Conservation (phyloP, 1,140 invertebrate genomes). For the Cylas formicarius region DNA sequence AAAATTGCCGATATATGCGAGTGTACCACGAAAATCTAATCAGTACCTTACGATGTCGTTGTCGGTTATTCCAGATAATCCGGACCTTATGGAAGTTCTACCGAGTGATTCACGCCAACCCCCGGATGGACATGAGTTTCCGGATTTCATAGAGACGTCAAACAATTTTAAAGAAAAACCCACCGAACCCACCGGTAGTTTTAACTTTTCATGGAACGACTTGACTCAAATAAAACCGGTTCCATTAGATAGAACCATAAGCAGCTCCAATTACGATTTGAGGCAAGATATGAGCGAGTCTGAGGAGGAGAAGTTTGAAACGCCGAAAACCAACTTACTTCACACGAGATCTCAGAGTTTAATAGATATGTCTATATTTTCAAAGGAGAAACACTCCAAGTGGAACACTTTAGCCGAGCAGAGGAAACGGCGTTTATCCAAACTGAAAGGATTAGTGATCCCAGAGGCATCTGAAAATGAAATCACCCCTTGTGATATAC, state of each 20-base stretch:
- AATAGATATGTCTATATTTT: constrained; percentile 42
- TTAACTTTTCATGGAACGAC: constrained; percentile 2
- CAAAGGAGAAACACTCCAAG: constrained; percentile 43
- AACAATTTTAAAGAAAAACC: constrained; percentile 6
- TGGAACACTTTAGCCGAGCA: constrained; percentile 67
- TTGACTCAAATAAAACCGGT: constrained; percentile 7
- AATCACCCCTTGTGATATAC: constrained; percentile 53
- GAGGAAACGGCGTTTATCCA: constrained; percentile 69
- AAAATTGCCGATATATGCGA: too few species aligned
- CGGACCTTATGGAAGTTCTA: constrained; percentile 33
- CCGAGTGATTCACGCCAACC: constrained; percentile 59
- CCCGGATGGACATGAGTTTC: constrained; percentile 83
- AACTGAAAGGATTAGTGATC: constrained; percentile 76
- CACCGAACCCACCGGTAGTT: constrained; percentile 10
- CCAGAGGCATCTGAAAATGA: constrained; percentile 55
- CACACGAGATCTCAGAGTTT: constrained; percentile 45
- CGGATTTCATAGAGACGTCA: constrained; percentile 59
- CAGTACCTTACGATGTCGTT: too few species aligned
- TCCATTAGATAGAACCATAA: constrained; percentile 15
- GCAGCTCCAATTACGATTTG: constrained; percentile 30
- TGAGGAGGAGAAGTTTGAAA: constrained; percentile 18
- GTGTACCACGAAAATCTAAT: too few species aligned
- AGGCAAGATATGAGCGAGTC: constrained; percentile 17
- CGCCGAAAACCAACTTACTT: constrained; percentile 24
- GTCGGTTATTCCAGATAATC: constrained; percentile 27